Base-by-base conservation (phyloP, 2,888 invertebrate genomes). In the Melitaea athalia region DNA sequence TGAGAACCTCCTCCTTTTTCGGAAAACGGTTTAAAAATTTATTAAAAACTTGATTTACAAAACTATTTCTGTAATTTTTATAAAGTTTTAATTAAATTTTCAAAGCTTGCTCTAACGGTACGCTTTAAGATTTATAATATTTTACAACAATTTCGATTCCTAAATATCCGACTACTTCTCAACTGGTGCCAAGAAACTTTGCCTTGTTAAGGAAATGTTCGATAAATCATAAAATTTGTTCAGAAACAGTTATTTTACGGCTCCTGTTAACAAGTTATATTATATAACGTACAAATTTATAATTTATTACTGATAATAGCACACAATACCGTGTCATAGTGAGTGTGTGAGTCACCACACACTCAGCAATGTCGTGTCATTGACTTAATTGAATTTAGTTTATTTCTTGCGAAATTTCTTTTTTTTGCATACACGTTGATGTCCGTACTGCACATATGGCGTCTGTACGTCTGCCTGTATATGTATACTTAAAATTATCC, bases 161-260 rank as follows among this genome's bases (percentile, higher is more conserved):
- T 31, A 33, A 53, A 31, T 33, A 53, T 24, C 11, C 14, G 33
- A 53, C 31, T 53, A 24, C 14, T 31, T 7, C 11, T 33, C 31
- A 17, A 10, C 50, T 15, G 53, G 12, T 53, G 53, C 53, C 53
- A 53, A 53, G 53, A 53, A 53, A 53, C 53, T 53, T 53, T 53
- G n/a, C 24, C 53, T 53, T 53, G 53, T 53, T 53, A 53, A 53
- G 53, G 53, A 53, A 53, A 57, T 57, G 42, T 57, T 57, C 57
- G 15, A 42, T 57, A 57, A 57, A 42, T 57, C 33, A 57, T 57
- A 42, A 42, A 15, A 57, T 57, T 55, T 55, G n/a, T 38, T 42
- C 57, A 15, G 42, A 15, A 38, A 57, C 15, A 57, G 10, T 57
- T 31, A 42, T 57, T 42, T 33, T 15, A 38, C 8, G 38, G 57